phyloP scores from a whole-genome alignment of 2,888 invertebrate species.

The Axea sp. region DNA sequence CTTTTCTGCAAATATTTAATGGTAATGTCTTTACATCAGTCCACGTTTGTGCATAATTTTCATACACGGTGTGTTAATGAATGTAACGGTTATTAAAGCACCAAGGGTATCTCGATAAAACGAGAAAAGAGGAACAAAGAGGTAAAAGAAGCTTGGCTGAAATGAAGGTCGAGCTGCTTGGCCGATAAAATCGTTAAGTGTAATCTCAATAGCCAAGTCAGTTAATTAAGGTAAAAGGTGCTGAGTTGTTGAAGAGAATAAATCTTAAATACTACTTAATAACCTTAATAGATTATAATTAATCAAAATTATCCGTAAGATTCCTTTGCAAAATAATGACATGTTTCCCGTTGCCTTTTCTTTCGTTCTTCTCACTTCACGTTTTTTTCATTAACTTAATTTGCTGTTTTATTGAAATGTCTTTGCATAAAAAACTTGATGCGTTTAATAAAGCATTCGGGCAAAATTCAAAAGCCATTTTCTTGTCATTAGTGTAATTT shows the following conservation, averaged over 20 bases:
- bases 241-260: slow-evolving; percentile 62
- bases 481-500: slow-evolving; percentile 9
- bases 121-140: slow-evolving; percentile 10
- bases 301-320: slow-evolving; percentile 20
- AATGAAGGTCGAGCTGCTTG: slow-evolving; percentile 68
- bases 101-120: slow-evolving; percentile 21
- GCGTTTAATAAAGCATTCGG: no score
- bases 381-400: not conserved
- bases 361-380: not conserved
- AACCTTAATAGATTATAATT: slow-evolving; percentile 43
- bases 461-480: no score
- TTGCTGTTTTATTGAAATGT: no score
- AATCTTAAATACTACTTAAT: slow-evolving; percentile 42
- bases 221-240: slow-evolving; percentile 71
- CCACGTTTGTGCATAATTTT: no score
- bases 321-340: not conserved
- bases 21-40: no score
- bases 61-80: slow-evolving; percentile 17
- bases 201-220: slow-evolving; percentile 68
- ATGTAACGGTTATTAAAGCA: slow-evolving; percentile 6
- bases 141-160: slow-evolving; percentile 58
- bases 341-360: slow-evolving; percentile 10
- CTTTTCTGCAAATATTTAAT: no score
- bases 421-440: no score
- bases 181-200: slow-evolving; percentile 70